Evolutionary conservation across 2,113 vertebrate genomes (phyloP).

Genomic region (Sinocyclocheilus maitianheensis): DNA sequence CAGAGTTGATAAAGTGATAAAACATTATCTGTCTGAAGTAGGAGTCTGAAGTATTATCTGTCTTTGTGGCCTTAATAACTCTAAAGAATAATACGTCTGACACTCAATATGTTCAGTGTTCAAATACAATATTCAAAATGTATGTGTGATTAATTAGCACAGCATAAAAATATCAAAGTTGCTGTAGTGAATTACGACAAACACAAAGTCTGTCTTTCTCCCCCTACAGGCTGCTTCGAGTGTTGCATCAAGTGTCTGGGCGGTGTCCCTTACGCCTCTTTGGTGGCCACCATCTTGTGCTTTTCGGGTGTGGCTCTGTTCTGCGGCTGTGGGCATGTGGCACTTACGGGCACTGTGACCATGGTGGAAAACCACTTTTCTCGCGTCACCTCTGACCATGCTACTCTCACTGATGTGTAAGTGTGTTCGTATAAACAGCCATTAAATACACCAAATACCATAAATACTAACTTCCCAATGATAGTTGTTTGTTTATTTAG

Average conservation of each 20-base stretch:
- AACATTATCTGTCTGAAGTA: background rate
- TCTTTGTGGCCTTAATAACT: background rate
- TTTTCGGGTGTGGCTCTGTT: slow-evolving; percentile 95
- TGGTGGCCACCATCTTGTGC: slow-evolving; percentile 98
- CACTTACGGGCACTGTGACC: slow-evolving; percentile 88
- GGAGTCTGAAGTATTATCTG: too few relatives aligned
- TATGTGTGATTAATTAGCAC: background rate
- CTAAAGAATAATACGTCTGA: background rate
- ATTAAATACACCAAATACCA: background rate
- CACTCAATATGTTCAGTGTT: background rate
- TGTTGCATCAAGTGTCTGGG: slow-evolving; percentile 99
- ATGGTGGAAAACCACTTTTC: slow-evolving; percentile 96
- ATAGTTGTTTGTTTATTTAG: background rate
- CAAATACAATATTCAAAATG: background rate
- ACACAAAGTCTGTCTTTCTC: slow-evolving; percentile 45
- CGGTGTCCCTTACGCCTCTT: slow-evolving; percentile 96
- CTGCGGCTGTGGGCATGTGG: slow-evolving; percentile 95
- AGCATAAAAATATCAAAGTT: background rate
- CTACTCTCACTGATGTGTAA: slow-evolving; percentile 89
- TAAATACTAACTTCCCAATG: background rate
- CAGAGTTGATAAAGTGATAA: background rate
- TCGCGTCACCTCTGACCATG: slow-evolving; percentile 85
- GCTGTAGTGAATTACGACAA: too few relatives aligned
- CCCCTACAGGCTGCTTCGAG: slow-evolving; percentile 92
- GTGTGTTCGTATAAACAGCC: slow-evolving; percentile 61